Evolutionary conservation across 2,888 invertebrate genomes (phyloP).

Genomic region (Cerastis leucographa): DNA sequence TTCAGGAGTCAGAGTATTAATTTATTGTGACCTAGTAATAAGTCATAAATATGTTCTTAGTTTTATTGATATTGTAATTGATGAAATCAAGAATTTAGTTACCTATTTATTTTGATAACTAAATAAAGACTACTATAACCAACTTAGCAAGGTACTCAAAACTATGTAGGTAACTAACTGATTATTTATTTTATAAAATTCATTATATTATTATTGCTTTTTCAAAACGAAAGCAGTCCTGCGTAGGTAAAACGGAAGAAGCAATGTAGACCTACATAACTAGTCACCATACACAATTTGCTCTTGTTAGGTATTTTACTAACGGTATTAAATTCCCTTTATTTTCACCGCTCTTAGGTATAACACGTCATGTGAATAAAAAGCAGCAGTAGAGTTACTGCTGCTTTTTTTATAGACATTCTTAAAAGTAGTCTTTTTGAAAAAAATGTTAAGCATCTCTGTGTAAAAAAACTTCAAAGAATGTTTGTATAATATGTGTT

Average conservation of each 20-base stretch:
- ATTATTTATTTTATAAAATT: background rate
- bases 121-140: background rate
- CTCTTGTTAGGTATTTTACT: background rate
- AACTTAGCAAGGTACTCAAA: background rate
- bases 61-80: too few relatives aligned
- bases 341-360: constrained; percentile 19
- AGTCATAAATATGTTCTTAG: too few relatives aligned
- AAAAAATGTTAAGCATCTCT: background rate
- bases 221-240: background rate
- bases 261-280: constrained; percentile 4
- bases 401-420: constrained; percentile 16
- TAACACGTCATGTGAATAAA: background rate
- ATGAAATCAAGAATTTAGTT: too few relatives aligned
- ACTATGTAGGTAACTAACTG: background rate
- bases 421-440: constrained; percentile 4
- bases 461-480: constrained; percentile 19
- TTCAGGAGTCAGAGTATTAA: too few relatives aligned
- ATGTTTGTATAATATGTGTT: constrained; percentile 17
- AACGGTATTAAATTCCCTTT: constrained; percentile 15
- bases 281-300: background rate
- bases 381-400: background rate
- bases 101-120: background rate
- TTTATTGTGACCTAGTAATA: too few relatives aligned
- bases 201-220: background rate
- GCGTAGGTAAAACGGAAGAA: background rate